Evolutionary conservation across 2,888 invertebrate genomes (phyloP).

Genomic region (Osedax fenrisi): DNA sequence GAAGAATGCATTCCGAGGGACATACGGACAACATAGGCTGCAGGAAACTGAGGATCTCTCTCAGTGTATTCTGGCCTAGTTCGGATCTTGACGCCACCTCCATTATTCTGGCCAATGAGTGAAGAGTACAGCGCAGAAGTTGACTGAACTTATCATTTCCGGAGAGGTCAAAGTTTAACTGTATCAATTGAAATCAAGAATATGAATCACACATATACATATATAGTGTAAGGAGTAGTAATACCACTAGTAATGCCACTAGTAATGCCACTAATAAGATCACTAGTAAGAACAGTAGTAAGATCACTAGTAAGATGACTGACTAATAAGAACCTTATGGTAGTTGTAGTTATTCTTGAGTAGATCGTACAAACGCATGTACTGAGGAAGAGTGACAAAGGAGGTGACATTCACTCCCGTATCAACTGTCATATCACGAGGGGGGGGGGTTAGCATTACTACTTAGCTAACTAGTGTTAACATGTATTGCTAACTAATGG

Average conservation of each 20-base stretch:
- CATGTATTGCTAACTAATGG: too few relatives aligned
- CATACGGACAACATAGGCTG: slow-evolving; percentile 63
- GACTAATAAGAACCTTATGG: neutral
- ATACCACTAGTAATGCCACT: too few relatives aligned
- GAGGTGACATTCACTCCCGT: neutral
- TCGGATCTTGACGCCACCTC: slow-evolving; percentile 54
- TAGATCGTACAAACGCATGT: neutral
- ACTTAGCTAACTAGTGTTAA: too few relatives aligned
- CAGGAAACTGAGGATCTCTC: slow-evolving; percentile 68
- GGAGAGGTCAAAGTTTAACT: slow-evolving; percentile 51
- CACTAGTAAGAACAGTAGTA: too few relatives aligned
- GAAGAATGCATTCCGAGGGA: slow-evolving; percentile 61
- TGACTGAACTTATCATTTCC: slow-evolving; percentile 45
- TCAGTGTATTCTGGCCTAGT: slow-evolving; percentile 60
- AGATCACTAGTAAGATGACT: too few relatives aligned
- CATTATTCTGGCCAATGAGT: slow-evolving; percentile 57
- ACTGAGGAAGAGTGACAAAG: neutral
- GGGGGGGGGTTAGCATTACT: too few relatives aligned
- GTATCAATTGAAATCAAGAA: slow-evolving; percentile 28
- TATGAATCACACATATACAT: too few relatives aligned
- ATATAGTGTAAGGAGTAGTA: too few relatives aligned
- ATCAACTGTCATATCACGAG: too few relatives aligned
- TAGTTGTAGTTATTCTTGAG: neutral
- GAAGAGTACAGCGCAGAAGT: slow-evolving; percentile 53
- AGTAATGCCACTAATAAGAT: too few relatives aligned